A percentile compares a stretch with the other conserved stretches of the same genome.
Evolutionary conservation across 2,888 invertebrate species (phyloP).

Genomic region (Caenorhabditis plicata): DNA sequence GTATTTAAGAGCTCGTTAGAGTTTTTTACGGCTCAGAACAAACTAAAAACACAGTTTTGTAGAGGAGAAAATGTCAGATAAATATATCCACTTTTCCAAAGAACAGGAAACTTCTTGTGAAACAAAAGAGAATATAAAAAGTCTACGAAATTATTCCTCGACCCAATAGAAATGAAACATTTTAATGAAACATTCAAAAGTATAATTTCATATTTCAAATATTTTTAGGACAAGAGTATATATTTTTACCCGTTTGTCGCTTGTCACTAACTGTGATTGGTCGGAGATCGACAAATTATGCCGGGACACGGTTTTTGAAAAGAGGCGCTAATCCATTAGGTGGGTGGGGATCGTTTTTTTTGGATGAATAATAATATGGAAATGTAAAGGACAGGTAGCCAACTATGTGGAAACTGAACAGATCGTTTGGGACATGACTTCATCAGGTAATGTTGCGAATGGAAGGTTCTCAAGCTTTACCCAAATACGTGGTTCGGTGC

Average conservation of each 20-base stretch:
- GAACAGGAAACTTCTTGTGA: too few species aligned
- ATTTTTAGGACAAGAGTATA: constrained; percentile 53
- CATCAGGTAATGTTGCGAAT: constrained; percentile 65
- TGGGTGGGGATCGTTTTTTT: constrained; percentile 3
- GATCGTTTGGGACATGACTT: constrained; percentile 78
- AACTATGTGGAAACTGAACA: constrained; percentile 98
- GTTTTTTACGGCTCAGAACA: too few species aligned
- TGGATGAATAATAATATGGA: neutral
- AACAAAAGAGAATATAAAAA: too few species aligned
- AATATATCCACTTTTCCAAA: too few species aligned
- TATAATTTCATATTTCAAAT: neutral
- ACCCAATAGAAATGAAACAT: too few species aligned
- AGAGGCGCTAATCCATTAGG: constrained; percentile 87
- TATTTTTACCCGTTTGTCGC: constrained; percentile 55
- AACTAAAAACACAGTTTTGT: too few species aligned
- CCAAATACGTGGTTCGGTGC: constrained; percentile 95
- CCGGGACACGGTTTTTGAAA: constrained; percentile 94
- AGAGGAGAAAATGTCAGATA: too few species aligned
- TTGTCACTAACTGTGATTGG: constrained; percentile 59
- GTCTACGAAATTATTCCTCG: too few species aligned
- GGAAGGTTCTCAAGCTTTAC: constrained; percentile 72
- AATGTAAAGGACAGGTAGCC: constrained; percentile 82
- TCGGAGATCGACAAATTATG: constrained; percentile 83
- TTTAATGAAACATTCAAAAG: neutral
- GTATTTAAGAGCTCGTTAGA: too few species aligned